Conservation (phyloP, 2,888 invertebrate genomes). For the Pyrrhosoma nymphula region DNA sequence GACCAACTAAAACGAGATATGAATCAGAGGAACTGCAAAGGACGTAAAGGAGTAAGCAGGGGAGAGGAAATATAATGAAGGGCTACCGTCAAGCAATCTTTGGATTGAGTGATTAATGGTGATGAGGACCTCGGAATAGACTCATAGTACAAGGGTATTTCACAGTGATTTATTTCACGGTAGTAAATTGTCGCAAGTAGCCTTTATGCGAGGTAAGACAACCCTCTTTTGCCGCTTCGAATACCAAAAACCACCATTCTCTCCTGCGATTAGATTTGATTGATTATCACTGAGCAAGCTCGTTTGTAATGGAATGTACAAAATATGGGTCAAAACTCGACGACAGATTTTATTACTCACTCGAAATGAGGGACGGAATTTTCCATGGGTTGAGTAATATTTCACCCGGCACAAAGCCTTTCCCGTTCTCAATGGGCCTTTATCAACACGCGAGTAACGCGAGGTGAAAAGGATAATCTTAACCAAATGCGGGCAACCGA, state of each 20-base stretch:
- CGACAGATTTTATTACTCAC: neutral
- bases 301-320: neutral
- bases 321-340: neutral
- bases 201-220: neutral
- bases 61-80: too few relatives aligned
- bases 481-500: neutral
- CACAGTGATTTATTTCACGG: neutral
- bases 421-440: too few relatives aligned
- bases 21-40: too few relatives aligned
- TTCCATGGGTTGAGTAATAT: neutral
- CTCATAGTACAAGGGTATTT: neutral
- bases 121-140: too few relatives aligned
- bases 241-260: neutral
- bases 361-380: neutral
- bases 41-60: too few relatives aligned
- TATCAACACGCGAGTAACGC: too few relatives aligned
- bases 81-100: too few relatives aligned
- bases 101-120: too few relatives aligned
- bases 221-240: neutral
- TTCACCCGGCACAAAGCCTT: neutral
- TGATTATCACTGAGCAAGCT: neutral
- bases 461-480: too few relatives aligned
- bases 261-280: neutral
- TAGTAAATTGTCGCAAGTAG: neutral
- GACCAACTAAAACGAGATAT: too few relatives aligned